phyloP scores from a whole-genome alignment of 2,113 vertebrate species.

The Chionis minor region DNA sequence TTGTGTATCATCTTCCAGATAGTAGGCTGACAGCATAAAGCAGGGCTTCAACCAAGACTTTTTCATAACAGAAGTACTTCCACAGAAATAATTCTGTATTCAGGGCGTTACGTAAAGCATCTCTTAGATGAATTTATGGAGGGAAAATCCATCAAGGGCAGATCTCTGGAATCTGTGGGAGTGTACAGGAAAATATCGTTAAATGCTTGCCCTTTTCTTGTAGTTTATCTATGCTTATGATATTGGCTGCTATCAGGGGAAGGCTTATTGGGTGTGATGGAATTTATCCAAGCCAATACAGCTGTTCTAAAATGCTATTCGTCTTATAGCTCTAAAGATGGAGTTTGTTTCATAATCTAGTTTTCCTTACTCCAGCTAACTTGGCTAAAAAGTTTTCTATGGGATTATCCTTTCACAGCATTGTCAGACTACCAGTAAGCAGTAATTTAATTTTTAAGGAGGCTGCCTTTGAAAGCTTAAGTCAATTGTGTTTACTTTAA shows the following conservation, averaged over 20 bases:
- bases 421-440: neutral
- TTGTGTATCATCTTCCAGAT: neutral
- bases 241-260: neutral
- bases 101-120: neutral
- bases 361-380: neutral
- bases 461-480: neutral
- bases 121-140: neutral
- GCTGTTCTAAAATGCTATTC: neutral
- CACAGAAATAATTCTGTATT: neutral
- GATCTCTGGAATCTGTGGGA: neutral
- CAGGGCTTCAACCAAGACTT: neutral
- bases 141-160: neutral
- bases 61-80: neutral
- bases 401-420: neutral
- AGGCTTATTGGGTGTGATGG: neutral
- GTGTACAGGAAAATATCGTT: neutral
- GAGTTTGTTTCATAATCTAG: neutral
- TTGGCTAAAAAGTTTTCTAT: neutral
- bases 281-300: neutral
- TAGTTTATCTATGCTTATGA: neutral
- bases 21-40: neutral
- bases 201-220: neutral
- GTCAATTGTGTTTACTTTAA: accelerated
- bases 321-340: neutral
- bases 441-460: neutral